Conservation (phyloP, 2,113 vertebrate species). For the Cyrtonyx montezumae region DNA sequence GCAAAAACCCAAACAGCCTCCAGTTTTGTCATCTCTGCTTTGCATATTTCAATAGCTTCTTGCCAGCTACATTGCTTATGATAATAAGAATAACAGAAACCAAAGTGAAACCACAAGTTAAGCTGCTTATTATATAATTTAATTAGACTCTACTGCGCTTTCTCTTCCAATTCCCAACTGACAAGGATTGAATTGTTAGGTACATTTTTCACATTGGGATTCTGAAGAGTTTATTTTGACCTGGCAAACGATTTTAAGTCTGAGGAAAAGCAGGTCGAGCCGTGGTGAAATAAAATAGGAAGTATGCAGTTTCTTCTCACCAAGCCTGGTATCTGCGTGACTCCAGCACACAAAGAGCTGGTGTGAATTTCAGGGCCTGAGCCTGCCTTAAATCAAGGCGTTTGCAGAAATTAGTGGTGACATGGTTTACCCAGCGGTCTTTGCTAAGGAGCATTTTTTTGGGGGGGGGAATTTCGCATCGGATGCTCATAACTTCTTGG, state of each 20-base stretch:
- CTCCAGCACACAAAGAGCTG: slow-evolving; percentile 89
- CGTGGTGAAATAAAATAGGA: slow-evolving; percentile 85
- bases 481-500: slow-evolving; percentile 79
- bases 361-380: slow-evolving; percentile 91
- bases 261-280: slow-evolving; percentile 88
- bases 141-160: slow-evolving; percentile 80
- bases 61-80: slow-evolving; percentile 59
- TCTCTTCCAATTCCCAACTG: slow-evolving; percentile 79
- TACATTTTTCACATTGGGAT: slow-evolving; percentile 83
- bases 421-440: slow-evolving; percentile 90
- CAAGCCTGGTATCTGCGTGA: slow-evolving; percentile 75
- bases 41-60: slow-evolving; percentile 70
- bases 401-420: slow-evolving; percentile 87
- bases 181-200: slow-evolving; percentile 82
- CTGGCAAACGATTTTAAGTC: slow-evolving; percentile 89
- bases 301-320: slow-evolving; percentile 84
- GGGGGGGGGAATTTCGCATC: slow-evolving; percentile 65
- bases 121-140: slow-evolving; percentile 79
- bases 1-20: slow-evolving; percentile 18
- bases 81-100: slow-evolving; percentile 76
- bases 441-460: slow-evolving; percentile 75
- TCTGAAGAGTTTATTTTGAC: slow-evolving; percentile 85
- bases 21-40: slow-evolving; percentile 56
- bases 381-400: slow-evolving; percentile 90
- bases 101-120: slow-evolving; percentile 77